Percentiles rank a stretch among this genome's conserved stretches.
Evolutionary conservation across 2,888 invertebrate species (phyloP).

Genomic region (Eledona agricola): DNA sequence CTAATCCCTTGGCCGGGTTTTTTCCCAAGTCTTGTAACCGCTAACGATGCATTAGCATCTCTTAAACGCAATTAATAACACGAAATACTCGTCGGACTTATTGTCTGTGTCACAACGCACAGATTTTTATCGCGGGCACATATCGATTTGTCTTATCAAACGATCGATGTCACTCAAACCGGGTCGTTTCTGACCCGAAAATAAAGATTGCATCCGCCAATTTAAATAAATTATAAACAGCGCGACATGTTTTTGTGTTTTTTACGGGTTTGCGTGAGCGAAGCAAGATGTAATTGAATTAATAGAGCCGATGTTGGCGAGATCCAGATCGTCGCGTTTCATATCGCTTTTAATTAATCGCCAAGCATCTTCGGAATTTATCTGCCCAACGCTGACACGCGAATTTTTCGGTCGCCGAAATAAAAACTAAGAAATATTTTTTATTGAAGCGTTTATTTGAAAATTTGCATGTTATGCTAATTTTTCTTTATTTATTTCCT

Average conservation of each 20-base stretch:
- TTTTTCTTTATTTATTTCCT: conserved; percentile 3
- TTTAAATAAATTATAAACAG: conserved; percentile 24
- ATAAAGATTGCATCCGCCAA: conserved; percentile 25
- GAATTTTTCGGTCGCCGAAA: no score
- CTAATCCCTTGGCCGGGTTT: background rate
- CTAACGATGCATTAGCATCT: conserved; percentile 21
- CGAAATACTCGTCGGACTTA: conserved; percentile 25
- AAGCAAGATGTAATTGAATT: conserved; percentile 16
- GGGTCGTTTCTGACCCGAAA: conserved; percentile 16
- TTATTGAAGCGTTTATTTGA: no score
- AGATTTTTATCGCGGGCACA: conserved; percentile 21
- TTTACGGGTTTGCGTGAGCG: no score
- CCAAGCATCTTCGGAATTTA: conserved; percentile 17
- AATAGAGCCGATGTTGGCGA: conserved; percentile 18
- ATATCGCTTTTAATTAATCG: conserved; percentile 31
- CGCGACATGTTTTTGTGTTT: no score
- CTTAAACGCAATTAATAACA: conserved; percentile 30
- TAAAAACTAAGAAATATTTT: no score
- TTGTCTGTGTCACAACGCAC: conserved; percentile 29
- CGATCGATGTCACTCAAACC: conserved; percentile 32
- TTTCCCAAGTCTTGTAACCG: no score
- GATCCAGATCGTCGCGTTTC: conserved; percentile 33
- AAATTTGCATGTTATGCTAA: no score
- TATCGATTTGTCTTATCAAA: conserved; percentile 26
- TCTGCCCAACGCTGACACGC: no score